Conservation (phyloP, 2,888 invertebrate species). For the Microctonus aethiopoides region DNA sequence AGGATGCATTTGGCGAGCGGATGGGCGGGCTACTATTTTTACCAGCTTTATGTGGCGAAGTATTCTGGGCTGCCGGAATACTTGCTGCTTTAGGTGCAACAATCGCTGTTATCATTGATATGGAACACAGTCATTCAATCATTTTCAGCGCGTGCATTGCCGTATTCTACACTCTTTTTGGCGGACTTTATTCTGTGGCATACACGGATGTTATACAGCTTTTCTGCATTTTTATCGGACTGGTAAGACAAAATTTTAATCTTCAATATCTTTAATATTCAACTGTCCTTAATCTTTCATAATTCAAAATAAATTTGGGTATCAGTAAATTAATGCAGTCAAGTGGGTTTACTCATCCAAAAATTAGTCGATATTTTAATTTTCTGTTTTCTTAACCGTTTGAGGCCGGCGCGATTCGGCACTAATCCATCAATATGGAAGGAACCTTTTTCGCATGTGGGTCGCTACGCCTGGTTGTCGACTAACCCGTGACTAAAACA, state of each 20-base stretch:
- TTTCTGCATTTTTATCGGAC: slow-evolving; percentile 96
- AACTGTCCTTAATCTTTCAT: neutral
- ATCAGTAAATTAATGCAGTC: neutral
- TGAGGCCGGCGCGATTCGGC: no score
- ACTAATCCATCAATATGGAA: no score
- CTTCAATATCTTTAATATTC: no score
- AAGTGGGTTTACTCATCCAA: no score
- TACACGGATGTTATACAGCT: slow-evolving; percentile 99
- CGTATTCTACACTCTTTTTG: slow-evolving; percentile 96
- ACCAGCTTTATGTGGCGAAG: slow-evolving; percentile 96
- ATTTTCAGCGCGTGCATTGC: slow-evolving; percentile 96
- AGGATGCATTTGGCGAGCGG: slow-evolving; percentile 94
- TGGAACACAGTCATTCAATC: slow-evolving; percentile 92
- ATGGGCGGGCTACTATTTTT: slow-evolving; percentile 97
- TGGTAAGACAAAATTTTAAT: slow-evolving; percentile 75
- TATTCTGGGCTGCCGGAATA: slow-evolving; percentile 99
- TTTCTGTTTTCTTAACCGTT: no score
- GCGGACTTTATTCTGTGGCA: slow-evolving; percentile 97
- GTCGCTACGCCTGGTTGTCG: no score
- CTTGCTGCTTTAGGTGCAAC: slow-evolving; percentile 96
- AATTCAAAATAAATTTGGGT: neutral
- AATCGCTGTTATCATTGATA: slow-evolving; percentile 94
- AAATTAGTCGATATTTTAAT: no score
- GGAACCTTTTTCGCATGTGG: no score
- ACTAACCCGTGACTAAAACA: no score